A percentile compares a stretch with the other conserved stretches of the same genome.
Evolutionary conservation across 23 tunicate species (phyloP).

Genomic region (Ciona savignyi): DNA sequence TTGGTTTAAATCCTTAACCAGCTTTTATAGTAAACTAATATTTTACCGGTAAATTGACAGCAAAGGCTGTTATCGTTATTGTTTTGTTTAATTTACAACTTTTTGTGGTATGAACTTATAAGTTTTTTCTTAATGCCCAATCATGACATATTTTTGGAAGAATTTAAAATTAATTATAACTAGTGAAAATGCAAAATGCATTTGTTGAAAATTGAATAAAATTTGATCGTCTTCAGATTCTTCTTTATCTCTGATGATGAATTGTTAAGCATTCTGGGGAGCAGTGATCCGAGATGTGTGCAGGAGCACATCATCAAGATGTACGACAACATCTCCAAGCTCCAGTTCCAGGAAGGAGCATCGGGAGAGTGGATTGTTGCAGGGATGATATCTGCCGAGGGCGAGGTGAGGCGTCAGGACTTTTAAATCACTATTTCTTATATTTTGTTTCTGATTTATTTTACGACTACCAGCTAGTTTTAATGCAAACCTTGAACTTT

Average conservation of each 20-base stretch:
- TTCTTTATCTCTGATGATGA: conserved; percentile 99
- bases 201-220: too few species aligned
- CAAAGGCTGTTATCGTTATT: too few species aligned
- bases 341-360: conserved; percentile 77
- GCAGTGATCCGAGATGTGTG: conserved; percentile 95
- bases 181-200: too few species aligned
- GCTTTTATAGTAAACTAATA: too few species aligned
- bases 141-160: neutral
- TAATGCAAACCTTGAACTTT: too few species aligned
- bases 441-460: neutral
- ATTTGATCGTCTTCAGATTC: conserved; percentile 81
- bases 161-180: too few species aligned
- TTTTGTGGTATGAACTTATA: neutral
- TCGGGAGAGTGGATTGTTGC: conserved; percentile 69
- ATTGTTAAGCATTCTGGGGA: conserved; percentile 78
- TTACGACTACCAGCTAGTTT: too few species aligned
- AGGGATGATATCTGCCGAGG: conserved; percentile 98
- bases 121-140: neutral
- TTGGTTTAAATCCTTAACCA: too few species aligned
- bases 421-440: neutral
- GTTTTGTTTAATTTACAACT: too few species aligned
- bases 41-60: too few species aligned
- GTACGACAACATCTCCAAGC: conserved; percentile 95
- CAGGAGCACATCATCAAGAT: conserved; percentile 99
- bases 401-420: conserved; percentile 55